Base-by-base conservation (phyloP, 2,797 vertebrate species). In the Chlorospingus flavigularis region DNA sequence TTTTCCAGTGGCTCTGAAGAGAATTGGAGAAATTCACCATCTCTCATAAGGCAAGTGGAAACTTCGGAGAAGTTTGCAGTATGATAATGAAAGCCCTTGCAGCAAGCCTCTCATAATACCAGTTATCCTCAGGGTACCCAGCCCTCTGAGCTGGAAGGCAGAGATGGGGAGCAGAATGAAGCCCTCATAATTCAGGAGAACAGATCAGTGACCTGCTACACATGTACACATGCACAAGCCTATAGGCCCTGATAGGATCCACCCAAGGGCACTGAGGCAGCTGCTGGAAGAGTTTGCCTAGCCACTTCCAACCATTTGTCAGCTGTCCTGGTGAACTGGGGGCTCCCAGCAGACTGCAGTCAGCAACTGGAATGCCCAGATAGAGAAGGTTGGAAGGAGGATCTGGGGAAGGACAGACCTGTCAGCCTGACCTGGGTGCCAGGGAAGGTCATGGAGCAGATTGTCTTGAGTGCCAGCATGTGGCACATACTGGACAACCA, bases 301-400 rank as follows among this genome's bases (percentile, higher is more conserved):
- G 55, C 21, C 35, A 35, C 14, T 55, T 35, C n/a, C 48, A 62
- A 7, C 40, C 8, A 42, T 55, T 28, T 55, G 7, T 23, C 50
- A 40, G 33, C 25, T 30, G 21, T 55, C 31, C 43, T 51, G 60
- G 13, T 50, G 61, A 58, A 17, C 43, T 10, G n/a, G 37, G 23
- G 10, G 23, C 6, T 43, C 15, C 23, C 51, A 33, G 28, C 24
- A 50, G 50, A 15, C 43, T 24, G 37, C 18, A 53, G 23, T 39
- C 37, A 72, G n/a, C 18, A 37, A 2, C 5, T 43, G 23, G 6
- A 18, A 31, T 13, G 12, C 13, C 7, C 23, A 13, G 5, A 26
- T 30, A n/a, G n/a, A 57, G 57, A 65, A 43, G 10, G 26, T 20
- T 0, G 0, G 48, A 57, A 37, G 50, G 23, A 65, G 19, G 10